Conservation (phyloP, 1,140 invertebrate genomes). For the Drosophila murphyi region DNA sequence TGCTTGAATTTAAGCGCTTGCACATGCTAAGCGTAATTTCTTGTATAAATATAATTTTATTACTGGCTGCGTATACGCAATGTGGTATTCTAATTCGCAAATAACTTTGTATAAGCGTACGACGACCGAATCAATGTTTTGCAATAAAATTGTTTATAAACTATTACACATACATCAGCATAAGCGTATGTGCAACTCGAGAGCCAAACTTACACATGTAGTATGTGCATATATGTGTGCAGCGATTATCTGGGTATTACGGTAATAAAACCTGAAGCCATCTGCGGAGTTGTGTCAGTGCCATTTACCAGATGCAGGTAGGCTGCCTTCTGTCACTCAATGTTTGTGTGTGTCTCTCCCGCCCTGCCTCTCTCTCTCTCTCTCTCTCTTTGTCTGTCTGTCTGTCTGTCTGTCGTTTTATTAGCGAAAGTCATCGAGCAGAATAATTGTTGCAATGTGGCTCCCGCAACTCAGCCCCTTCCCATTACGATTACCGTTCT, state of each 20-base stretch:
- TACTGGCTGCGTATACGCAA: constrained; percentile 40
- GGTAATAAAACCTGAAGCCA: constrained; percentile 62
- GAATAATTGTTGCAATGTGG: constrained; percentile 76
- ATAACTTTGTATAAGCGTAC: constrained; percentile 31
- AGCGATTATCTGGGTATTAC: constrained; percentile 69
- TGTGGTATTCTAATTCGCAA: constrained; percentile 65
- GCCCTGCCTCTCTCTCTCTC: no score
- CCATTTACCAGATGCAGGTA: constrained; percentile 44
- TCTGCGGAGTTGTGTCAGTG: constrained; percentile 50
- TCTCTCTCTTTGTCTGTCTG: neutral
- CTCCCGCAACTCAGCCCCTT: constrained; percentile 26
- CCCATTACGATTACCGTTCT: constrained; percentile 38
- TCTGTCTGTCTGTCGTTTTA: constrained; percentile 61
- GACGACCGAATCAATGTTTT: constrained; percentile 48
- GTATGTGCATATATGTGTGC: constrained; percentile 8
- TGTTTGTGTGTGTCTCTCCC: neutral
- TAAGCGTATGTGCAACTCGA: constrained; percentile 4
- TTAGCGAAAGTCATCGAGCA: constrained; percentile 82
- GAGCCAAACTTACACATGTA: constrained; percentile 35
- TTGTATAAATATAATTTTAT: constrained; percentile 3
- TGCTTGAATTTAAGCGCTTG: constrained; percentile 4
- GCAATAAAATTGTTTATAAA: constrained; percentile 59
- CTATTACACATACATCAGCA: constrained; percentile 36
- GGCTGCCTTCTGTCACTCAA: constrained; percentile 17
- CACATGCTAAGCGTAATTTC: constrained; percentile 29